Base-by-base conservation (phyloP, 1,140 invertebrate genomes). In the Leptonema lineaticorne region DNA sequence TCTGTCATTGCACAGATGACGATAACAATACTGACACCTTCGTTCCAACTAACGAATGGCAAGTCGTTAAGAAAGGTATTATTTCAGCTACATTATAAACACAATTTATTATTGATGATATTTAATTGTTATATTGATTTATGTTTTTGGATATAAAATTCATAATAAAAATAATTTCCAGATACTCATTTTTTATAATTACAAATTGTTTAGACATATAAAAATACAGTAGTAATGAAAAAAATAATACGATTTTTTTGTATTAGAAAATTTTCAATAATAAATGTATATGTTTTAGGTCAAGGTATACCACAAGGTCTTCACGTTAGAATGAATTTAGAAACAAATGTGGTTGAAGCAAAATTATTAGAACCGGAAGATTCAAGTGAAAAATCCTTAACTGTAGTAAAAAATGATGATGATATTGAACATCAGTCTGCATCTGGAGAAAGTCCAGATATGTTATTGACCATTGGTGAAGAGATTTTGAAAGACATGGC, bases 341-440 rank as follows among this genome's bases (percentile, higher is more conserved):
- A 87, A 77, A 91, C 88, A 46, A 88, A 88, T n/a, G 69, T 83
- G 67, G 86, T 82, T 37, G 88, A 92, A 78, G 90, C 88, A 1
- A 92, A 91, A 79, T 76, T 91, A 45, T 74, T 90, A 71, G 85
- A 88, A 28, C 75, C 78, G 7, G 76, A 82, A 46, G 73, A 77
- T 60, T 68, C 76, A 29, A 74, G 74, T 45, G 63, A 59, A 33
- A 74, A 68, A 70, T 73, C 67, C 48, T 68, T 75, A 27, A 68
- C 74, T 22, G 69, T 70, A 22, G 50, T 75, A 26, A 41, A 71
- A 57, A 63, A 69, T 45, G 63, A 72, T 28, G 48, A 48, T 48
- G 63, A 71, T 29, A 48, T 45, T 63, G 37, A 46, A 20, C 58
- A 65, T 56, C 33, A 62, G 14, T 30, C 57, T 1, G 6, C 45